Evolutionary conservation across 2,888 invertebrate genomes (phyloP).

Genomic region (Danaus chrysippus): DNA sequence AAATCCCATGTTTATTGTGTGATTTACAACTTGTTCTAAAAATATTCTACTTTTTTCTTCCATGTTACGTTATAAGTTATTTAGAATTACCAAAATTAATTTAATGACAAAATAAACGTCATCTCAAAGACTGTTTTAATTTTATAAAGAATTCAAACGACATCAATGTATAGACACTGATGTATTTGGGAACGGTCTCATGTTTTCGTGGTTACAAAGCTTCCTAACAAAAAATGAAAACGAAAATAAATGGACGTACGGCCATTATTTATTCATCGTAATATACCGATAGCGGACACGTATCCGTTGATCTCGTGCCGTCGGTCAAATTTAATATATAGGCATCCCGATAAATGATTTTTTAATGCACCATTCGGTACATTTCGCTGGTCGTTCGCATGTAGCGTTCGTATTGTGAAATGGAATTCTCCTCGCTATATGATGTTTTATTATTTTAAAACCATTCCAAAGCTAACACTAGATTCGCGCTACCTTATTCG

Average conservation of each 20-base stretch:
- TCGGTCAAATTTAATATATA: slow-evolving; percentile 2
- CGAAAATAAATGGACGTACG: slow-evolving; percentile 5
- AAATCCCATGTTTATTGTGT: slow-evolving; percentile 16
- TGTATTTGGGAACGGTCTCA: background rate
- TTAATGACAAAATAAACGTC: no score
- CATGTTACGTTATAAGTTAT: background rate
- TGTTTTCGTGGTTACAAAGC: background rate
- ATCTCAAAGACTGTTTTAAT: no score
- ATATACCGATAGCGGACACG: slow-evolving; percentile 13
- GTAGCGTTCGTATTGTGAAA: background rate
- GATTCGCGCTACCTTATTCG: no score
- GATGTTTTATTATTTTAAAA: no score
- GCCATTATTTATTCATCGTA: slow-evolving; percentile 16
- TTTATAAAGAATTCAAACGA: no score
- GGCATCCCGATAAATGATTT: background rate
- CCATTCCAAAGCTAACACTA: no score
- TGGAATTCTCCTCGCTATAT: no score
- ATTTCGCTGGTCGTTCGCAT: background rate
- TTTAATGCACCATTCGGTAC: background rate
- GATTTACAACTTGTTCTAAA: slow-evolving; percentile 15
- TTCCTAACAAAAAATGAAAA: slow-evolving; percentile 1
- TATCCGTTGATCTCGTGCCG: slow-evolving; percentile 11
- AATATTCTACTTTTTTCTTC: background rate
- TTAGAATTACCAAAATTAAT: background rate
- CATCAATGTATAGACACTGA: background rate